Percentiles rank a stretch among this genome's conserved stretches.
Evolutionary conservation across 1,140 invertebrate species (phyloP).

Genomic region (Drosophila orosa): DNA sequence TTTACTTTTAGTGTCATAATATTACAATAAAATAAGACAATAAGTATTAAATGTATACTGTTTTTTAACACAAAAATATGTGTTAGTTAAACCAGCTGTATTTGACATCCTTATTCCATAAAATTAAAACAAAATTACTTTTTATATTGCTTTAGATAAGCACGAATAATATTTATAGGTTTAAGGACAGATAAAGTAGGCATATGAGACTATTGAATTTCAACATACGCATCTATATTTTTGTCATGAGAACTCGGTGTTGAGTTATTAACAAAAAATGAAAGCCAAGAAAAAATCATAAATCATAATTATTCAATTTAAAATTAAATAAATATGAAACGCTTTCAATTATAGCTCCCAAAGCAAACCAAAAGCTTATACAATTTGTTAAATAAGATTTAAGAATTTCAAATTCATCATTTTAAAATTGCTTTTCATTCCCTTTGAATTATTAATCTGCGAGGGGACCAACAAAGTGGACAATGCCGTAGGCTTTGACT

Average conservation of each 20-base stretch:
- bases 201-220: too few relatives aligned
- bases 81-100: neutral
- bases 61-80: neutral
- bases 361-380: neutral
- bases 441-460: slow-evolving; percentile 29
- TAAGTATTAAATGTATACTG: neutral
- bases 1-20: too few relatives aligned
- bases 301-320: slow-evolving; percentile 4
- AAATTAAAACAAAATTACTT: neutral
- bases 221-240: too few relatives aligned
- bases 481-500: slow-evolving; percentile 12
- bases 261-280: too few relatives aligned
- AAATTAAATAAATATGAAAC: neutral
- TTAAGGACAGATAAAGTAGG: neutral
- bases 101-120: neutral
- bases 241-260: neutral
- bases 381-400: neutral
- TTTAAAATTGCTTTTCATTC: slow-evolving; percentile 33
- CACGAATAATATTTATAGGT: too few relatives aligned
- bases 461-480: slow-evolving; percentile 32
- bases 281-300: neutral
- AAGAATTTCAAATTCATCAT: slow-evolving; percentile 30
- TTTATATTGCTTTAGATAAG: too few relatives aligned
- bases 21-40: neutral
- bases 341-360: neutral